phyloP scores from a whole-genome alignment of 1,140 invertebrate genomes.

The Aporrectodea caliginosa region DNA sequence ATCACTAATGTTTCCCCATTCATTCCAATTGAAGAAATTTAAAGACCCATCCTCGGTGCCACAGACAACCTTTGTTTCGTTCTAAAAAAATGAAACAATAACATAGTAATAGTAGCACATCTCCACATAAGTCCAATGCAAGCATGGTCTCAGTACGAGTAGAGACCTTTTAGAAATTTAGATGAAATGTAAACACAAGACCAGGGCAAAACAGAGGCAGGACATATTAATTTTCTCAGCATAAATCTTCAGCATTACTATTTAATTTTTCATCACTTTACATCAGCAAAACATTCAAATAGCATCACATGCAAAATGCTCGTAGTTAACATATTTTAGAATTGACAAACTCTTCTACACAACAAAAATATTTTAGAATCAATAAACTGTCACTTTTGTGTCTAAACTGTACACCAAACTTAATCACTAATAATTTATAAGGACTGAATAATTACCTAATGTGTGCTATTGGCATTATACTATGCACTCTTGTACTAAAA shows the following conservation, averaged over 20 bases:
- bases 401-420: too few species aligned
- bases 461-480: too few species aligned
- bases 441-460: too few species aligned
- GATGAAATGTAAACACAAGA: background rate
- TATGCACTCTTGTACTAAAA: too few species aligned
- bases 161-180: background rate
- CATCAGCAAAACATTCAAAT: too few species aligned
- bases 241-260: background rate
- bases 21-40: constrained; percentile 86
- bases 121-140: background rate
- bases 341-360: too few species aligned
- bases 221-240: background rate
- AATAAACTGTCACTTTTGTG: too few species aligned
- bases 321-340: too few species aligned
- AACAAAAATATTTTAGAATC: too few species aligned
- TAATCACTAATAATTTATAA: too few species aligned
- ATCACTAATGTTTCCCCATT: constrained; percentile 87
- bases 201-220: background rate
- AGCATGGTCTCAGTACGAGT: background rate
- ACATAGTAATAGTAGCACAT: background rate
- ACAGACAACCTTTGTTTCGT: constrained; percentile 74
- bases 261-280: too few species aligned
- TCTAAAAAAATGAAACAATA: constrained; percentile 57
- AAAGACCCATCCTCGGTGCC: constrained; percentile 77
- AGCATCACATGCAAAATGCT: too few species aligned